A percentile compares a stretch with the other conserved stretches of the same genome.
Evolutionary conservation across 2,888 invertebrate genomes (phyloP).

Genomic region (Eupithecia pulchellata): DNA sequence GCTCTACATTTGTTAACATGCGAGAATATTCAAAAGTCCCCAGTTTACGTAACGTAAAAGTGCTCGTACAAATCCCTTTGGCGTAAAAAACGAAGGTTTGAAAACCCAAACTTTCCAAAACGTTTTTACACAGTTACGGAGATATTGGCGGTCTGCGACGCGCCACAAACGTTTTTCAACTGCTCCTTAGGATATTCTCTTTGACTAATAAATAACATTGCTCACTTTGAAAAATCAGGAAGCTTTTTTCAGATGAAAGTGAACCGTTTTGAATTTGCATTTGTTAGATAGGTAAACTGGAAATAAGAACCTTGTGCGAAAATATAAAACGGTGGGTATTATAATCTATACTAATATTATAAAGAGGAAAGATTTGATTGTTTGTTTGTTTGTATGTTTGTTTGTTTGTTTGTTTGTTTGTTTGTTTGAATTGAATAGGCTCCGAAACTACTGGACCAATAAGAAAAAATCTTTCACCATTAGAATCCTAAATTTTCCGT

Average conservation of each 20-base stretch:
- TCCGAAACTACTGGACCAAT: no score
- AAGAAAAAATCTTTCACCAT: no score
- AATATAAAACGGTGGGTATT: neutral
- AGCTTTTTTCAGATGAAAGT: constrained; percentile 53
- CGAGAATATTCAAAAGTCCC: constrained; percentile 51
- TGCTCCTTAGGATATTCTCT: constrained; percentile 61
- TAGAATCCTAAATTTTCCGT: no score
- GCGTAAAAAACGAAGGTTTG: constrained; percentile 68
- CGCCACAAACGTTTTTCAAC: constrained; percentile 65
- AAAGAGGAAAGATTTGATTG: no score
- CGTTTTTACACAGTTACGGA: constrained; percentile 72
- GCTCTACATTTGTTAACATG: constrained; percentile 55
- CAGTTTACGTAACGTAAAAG: constrained; percentile 53
- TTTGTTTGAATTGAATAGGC: no score
- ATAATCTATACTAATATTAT: no score
- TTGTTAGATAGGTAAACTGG: neutral
- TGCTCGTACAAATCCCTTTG: constrained; percentile 63
- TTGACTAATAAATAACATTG: constrained; percentile 65
- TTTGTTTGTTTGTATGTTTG: no score
- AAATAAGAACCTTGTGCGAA: neutral
- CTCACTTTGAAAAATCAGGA: constrained; percentile 45
- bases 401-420: no score
- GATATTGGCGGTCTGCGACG: constrained; percentile 71
- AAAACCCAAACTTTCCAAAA: constrained; percentile 65
- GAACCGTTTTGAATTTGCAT: constrained; percentile 20